Evolutionary conservation across 2,888 invertebrate genomes (phyloP).

Genomic region (Drosophila koepferae): DNA sequence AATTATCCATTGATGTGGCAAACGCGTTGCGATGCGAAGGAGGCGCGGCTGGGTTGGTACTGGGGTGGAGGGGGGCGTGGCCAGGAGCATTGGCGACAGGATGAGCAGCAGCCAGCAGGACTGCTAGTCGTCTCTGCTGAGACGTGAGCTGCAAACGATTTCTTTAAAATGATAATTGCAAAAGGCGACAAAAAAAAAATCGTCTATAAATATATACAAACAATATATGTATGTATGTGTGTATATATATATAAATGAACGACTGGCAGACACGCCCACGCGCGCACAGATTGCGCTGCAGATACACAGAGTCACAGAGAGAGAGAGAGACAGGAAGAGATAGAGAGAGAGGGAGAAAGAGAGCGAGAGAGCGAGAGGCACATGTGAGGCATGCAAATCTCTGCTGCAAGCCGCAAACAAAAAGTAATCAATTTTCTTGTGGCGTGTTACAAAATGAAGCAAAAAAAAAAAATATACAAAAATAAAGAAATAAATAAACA

Average conservation of each 20-base stretch:
- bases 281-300: constrained; percentile 27
- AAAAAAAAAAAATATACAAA: constrained; percentile 5
- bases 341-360: not conserved
- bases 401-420: constrained; percentile 33
- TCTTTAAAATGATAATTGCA: constrained; percentile 47
- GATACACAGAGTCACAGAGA: constrained; percentile 13
- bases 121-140: constrained; percentile 10
- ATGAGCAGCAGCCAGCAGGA: constrained; percentile 40
- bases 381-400: constrained; percentile 52
- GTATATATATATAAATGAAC: not conserved
- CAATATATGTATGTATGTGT: not conserved
- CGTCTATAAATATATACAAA: constrained; percentile 2
- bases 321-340: not conserved
- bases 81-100: constrained; percentile 35
- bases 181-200: constrained; percentile 47
- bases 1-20: constrained; percentile 81
- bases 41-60: constrained; percentile 3
- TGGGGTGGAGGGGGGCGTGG: not conserved
- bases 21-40: constrained; percentile 23
- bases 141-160: constrained; percentile 33
- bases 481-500: not conserved
- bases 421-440: constrained; percentile 52
- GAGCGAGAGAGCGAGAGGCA: not conserved
- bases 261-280: constrained; percentile 45
- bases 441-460: constrained; percentile 36